Base-by-base conservation (phyloP, 2,888 invertebrate genomes). In the Megalurothrips usitatus region DNA sequence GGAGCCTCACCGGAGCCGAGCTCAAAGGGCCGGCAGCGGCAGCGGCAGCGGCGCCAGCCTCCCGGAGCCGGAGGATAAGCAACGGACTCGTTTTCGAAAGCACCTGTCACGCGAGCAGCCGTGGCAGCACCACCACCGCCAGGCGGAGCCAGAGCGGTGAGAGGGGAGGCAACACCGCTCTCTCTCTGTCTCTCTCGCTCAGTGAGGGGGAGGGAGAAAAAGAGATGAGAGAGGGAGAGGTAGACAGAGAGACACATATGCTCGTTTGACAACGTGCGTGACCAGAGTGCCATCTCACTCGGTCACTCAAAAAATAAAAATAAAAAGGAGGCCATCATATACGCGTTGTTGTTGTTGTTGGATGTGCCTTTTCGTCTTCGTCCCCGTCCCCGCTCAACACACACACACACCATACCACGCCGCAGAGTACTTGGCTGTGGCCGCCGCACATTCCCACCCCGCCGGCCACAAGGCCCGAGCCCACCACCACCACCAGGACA, bases 71-170 rank as follows among this genome's bases (percentile, higher is more conserved):
- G 23, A 26, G 68, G 68, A 75, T 26, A 75, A 75, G 68, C 68
- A 75, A 26, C 68, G 68, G 68, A 68, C 68, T 68, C 68, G 68
- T 68, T 68, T 26, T 75, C 68, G 68, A 75, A 75, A 75, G 68
- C 23, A 75, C 68, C 23, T 75, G 68, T 75, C 68, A 75, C 68
- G 68, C 68, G 68, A 75, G 68, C 23, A 26, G 23, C 68, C 23
- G 68, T 17, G 52, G 52, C 34, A 43, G 34, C 34, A 6, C 34
- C 34, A n/a, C n/a, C n/a, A n/a, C n/a, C n/a, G n/a, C n/a, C n/a
- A n/a, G n/a, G n/a, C n/a, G n/a, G n/a, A n/a, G 58, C 14, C 58
- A 19, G 4, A 58, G 58, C 19, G 14, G 58, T 19, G 17, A n/a
- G n/a, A n/a, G 14, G 14, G 58, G 58, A 58, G 14, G 14, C 17